Evolutionary conservation across 2,888 invertebrate species (phyloP).

Genomic region (Drosophila nr. perissopoda): DNA sequence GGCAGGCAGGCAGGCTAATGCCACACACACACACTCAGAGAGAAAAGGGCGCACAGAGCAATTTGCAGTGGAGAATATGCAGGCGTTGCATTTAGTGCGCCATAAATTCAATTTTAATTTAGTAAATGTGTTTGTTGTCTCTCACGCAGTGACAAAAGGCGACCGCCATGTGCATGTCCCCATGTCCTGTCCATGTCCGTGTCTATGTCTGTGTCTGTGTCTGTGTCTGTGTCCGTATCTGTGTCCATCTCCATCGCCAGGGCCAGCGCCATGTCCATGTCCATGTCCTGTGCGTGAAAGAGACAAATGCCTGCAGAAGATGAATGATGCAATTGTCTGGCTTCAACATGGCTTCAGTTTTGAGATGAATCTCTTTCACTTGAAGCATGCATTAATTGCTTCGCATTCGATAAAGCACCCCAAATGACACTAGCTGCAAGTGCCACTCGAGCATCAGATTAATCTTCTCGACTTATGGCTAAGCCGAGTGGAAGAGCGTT

Average conservation of each 20-base stretch:
- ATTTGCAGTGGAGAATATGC: constrained; percentile 45
- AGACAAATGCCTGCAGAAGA: constrained; percentile 76
- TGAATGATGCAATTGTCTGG: constrained; percentile 73
- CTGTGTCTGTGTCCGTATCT: constrained; percentile 5
- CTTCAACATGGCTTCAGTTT: constrained; percentile 53
- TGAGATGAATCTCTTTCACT: constrained; percentile 53
- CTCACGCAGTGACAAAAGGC: constrained; percentile 63
- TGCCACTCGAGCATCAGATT: constrained; percentile 35
- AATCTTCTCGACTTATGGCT: constrained; percentile 23
- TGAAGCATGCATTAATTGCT: constrained; percentile 59
- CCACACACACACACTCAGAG: neutral
- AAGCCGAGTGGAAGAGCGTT: neutral
- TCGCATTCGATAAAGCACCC: constrained; percentile 52
- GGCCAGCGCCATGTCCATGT: neutral
- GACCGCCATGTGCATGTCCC: constrained; percentile 48
- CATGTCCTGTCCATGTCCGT: constrained; percentile 7
- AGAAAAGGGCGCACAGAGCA: constrained; percentile 35
- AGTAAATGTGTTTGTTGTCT: constrained; percentile 76
- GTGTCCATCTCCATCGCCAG: neutral
- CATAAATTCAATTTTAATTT: constrained; percentile 80
- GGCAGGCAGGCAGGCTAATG: neutral
- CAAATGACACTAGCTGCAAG: constrained; percentile 50
- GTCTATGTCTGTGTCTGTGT: constrained; percentile 2
- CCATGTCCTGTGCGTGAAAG: constrained; percentile 59
- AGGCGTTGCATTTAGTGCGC: constrained; percentile 77